phyloP scores from a whole-genome alignment of 2,888 invertebrate genomes.

The Polydrusus pterygomalis region DNA sequence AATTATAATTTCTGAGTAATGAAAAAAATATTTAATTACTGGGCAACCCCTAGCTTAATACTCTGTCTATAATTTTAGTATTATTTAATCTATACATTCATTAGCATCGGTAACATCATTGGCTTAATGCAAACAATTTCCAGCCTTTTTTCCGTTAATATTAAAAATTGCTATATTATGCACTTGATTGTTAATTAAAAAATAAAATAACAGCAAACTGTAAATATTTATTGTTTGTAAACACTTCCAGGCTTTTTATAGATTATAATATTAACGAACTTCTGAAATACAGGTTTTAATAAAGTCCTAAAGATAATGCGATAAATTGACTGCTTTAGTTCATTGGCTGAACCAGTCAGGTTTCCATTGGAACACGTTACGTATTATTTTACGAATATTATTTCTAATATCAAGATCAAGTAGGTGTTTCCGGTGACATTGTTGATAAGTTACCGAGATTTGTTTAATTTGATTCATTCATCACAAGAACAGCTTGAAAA shows the following conservation, averaged over 20 bases:
- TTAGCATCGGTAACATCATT: too few relatives aligned
- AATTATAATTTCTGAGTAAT: too few relatives aligned
- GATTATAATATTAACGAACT: conserved; percentile 20
- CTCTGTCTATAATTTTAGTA: too few relatives aligned
- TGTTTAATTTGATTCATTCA: conserved; percentile 16
- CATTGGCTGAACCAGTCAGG: conserved; percentile 22
- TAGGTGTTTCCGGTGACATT: conserved; percentile 29
- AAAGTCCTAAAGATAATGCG: background rate
- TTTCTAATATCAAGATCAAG: conserved; percentile 22
- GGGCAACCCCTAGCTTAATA: too few relatives aligned
- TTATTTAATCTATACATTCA: too few relatives aligned
- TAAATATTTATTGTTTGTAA: conserved; percentile 14
- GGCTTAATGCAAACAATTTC: too few relatives aligned
- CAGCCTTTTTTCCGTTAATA: too few relatives aligned
- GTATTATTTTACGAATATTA: conserved; percentile 29
- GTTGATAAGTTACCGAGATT: conserved; percentile 6
- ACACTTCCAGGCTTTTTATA: conserved; percentile 7
- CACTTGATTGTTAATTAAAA: too few relatives aligned
- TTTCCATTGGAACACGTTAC: conserved; percentile 26
- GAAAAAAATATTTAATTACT: too few relatives aligned
- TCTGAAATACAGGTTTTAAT: conserved; percentile 7
- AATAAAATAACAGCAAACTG: background rate
- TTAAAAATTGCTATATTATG: too few relatives aligned
- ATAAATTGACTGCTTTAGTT: conserved; percentile 19
- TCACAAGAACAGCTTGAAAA: conserved; percentile 7